Percentiles rank a stretch among this genome's conserved stretches.
Conservation (phyloP, 2,113 vertebrate species). For the Rhinoderma darwinii region DNA sequence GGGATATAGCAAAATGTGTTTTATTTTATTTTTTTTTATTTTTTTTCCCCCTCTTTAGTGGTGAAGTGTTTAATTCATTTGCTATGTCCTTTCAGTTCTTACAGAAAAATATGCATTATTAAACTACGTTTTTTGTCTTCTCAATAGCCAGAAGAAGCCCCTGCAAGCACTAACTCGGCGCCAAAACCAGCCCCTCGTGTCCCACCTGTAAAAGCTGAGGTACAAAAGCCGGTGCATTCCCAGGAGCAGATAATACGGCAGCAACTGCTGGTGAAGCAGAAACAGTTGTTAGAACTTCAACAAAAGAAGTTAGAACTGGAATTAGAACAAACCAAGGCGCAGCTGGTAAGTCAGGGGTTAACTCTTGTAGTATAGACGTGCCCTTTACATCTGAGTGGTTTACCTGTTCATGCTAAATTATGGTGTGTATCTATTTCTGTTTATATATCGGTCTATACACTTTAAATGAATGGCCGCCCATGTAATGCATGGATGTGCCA, state of each 20-base stretch:
- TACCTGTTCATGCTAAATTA: too few relatives aligned
- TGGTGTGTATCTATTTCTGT: too few relatives aligned
- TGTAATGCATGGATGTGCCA: too few relatives aligned
- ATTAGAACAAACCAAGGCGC: conserved; percentile 97
- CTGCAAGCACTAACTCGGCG: conserved; percentile 75
- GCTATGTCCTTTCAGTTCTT: too few relatives aligned
- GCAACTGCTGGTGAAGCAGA: conserved; percentile 96
- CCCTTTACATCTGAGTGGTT: too few relatives aligned
- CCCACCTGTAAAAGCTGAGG: conserved; percentile 73
- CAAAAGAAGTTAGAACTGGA: conserved; percentile 99
- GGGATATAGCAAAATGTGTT: neutral
- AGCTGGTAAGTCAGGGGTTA: conserved; percentile 82
- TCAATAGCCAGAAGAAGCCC: conserved; percentile 84
- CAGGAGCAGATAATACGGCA: conserved; percentile 96
- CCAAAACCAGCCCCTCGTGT: conserved; percentile 70
- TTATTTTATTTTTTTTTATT: neutral
- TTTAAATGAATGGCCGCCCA: too few relatives aligned
- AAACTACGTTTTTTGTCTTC: conserved; percentile 62
- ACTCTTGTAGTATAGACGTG: neutral
- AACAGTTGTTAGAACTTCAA: conserved; percentile 96
- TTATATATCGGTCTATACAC: too few relatives aligned
- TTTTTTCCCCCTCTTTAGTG: neutral
- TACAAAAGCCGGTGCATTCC: conserved; percentile 83
- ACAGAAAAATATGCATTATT: neutral
- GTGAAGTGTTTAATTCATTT: too few relatives aligned